Evolutionary conservation across 1,140 invertebrate species (phyloP).

Genomic region (Chlorops oryzae): DNA sequence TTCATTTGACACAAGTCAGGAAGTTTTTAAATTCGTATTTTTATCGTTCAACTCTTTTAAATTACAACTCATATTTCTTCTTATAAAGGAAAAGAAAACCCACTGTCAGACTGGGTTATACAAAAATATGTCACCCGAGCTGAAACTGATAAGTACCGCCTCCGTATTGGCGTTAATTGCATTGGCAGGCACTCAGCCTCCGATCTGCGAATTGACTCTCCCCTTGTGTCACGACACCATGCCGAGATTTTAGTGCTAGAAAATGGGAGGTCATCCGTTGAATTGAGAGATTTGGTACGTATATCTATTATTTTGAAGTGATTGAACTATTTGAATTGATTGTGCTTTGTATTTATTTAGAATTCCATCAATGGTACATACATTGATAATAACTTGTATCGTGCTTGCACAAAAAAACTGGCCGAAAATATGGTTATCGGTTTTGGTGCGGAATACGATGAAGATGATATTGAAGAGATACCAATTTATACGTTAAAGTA

Average conservation of each 20-base stretch:
- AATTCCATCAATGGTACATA: slow-evolving; percentile 15
- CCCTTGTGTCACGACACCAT: slow-evolving; percentile 12
- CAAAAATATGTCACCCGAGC: too few relatives aligned
- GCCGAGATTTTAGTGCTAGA: slow-evolving; percentile 10
- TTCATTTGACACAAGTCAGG: too few relatives aligned
- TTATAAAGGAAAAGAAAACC: too few relatives aligned
- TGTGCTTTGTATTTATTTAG: slow-evolving; percentile 6
- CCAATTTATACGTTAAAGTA: neutral
- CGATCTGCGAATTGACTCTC: slow-evolving; percentile 9
- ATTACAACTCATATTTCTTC: too few relatives aligned
- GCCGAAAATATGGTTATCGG: slow-evolving; percentile 9
- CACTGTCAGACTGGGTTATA: too few relatives aligned
- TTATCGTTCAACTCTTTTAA: too few relatives aligned
- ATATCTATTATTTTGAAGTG: neutral
- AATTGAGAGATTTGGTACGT: slow-evolving; percentile 13
- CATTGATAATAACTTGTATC: slow-evolving; percentile 4
- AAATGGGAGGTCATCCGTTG: slow-evolving; percentile 4
- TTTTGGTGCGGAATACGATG: slow-evolving; percentile 9
- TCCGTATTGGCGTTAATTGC: slow-evolving; percentile 6
- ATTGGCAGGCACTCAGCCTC: slow-evolving; percentile 7
- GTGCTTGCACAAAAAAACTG: neutral
- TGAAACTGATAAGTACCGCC: too few relatives aligned
- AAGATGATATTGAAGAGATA: neutral
- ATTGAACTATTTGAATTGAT: neutral
- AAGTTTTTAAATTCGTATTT: too few relatives aligned